phyloP scores from a whole-genome alignment of 2,797 vertebrate genomes.

The Microctenopoma stevenorrisi region DNA sequence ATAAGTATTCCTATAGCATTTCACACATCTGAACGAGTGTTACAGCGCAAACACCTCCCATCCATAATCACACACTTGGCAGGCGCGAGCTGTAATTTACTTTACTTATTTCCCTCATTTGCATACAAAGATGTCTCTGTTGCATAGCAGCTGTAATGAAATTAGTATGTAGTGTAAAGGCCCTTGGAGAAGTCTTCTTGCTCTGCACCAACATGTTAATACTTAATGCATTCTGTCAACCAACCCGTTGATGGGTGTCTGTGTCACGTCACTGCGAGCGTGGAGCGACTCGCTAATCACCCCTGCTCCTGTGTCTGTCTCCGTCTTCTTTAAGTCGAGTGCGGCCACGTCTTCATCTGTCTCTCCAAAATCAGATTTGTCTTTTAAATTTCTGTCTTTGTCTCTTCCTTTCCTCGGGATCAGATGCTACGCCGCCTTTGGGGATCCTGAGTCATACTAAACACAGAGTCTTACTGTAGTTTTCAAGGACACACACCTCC shows the following conservation, averaged over 20 bases:
- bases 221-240: slow-evolving; percentile 66
- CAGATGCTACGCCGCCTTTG: slow-evolving; percentile 48
- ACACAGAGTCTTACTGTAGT: slow-evolving; percentile 44
- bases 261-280: slow-evolving; percentile 33
- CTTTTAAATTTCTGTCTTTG: slow-evolving; percentile 5
- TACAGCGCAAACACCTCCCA: slow-evolving; percentile 54
- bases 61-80: slow-evolving; percentile 71
- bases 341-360: slow-evolving; percentile 20
- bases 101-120: slow-evolving; percentile 70
- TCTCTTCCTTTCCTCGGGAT: slow-evolving; percentile 31
- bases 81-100: slow-evolving; percentile 70
- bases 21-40: slow-evolving; percentile 48
- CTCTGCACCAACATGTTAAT: slow-evolving; percentile 67
- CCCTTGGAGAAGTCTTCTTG: slow-evolving; percentile 62
- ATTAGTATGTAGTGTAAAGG: slow-evolving; percentile 72
- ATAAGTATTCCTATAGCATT: slow-evolving; percentile 5
- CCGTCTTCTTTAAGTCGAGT: slow-evolving; percentile 15
- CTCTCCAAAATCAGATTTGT: slow-evolving; percentile 24
- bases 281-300: slow-evolving; percentile 50
- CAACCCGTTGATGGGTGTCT: slow-evolving; percentile 54
- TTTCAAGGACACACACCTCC: slow-evolving; percentile 67
- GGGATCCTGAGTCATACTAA: slow-evolving; percentile 65
- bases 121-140: slow-evolving; percentile 79
- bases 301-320: background rate
- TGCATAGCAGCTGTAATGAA: slow-evolving; percentile 72